A percentile compares a stretch with the other conserved stretches of the same genome.
Conservation (phyloP, 2,797 vertebrate species). For the Simalia tracyae region DNA sequence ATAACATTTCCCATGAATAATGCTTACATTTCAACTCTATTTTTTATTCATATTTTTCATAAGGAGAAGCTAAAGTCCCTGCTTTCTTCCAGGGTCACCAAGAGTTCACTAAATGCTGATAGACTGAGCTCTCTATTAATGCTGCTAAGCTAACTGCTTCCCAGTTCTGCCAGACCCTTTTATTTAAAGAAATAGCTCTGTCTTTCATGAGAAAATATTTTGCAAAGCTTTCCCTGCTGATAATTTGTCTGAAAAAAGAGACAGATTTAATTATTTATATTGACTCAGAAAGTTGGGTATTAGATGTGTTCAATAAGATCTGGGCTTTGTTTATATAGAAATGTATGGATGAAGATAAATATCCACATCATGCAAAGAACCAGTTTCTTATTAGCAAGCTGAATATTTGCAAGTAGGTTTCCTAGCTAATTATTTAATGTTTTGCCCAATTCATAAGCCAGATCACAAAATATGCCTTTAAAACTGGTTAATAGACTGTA, state of each 20-base stretch:
- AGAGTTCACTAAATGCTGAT: conserved; percentile 70
- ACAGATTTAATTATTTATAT: conserved; percentile 69
- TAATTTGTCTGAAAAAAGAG: conserved; percentile 62
- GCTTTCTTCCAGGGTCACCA: conserved; percentile 57
- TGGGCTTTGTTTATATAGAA: conserved; percentile 63
- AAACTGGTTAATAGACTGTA: neutral
- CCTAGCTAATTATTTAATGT: conserved; percentile 44
- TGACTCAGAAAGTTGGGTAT: conserved; percentile 54
- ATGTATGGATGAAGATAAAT: conserved; percentile 46
- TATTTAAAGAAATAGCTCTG: conserved; percentile 67
- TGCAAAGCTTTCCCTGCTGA: conserved; percentile 58
- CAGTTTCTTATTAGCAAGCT: conserved; percentile 50
- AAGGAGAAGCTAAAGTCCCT: conserved; percentile 64
- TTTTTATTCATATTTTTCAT: conserved; percentile 69
- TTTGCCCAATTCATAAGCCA: neutral
- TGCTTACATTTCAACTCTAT: conserved; percentile 57
- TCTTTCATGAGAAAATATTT: conserved; percentile 69
- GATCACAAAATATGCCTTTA: neutral
- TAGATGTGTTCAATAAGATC: conserved; percentile 51
- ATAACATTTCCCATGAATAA: conserved; percentile 56
- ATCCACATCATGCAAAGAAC: conserved; percentile 46
- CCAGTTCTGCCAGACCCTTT: conserved; percentile 61
- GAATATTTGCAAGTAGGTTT: conserved; percentile 40
- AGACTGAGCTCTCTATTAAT: conserved; percentile 66
- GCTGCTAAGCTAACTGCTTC: conserved; percentile 61